Conservation (phyloP, 2,797 vertebrate genomes). For the Eulemur albifrons region DNA sequence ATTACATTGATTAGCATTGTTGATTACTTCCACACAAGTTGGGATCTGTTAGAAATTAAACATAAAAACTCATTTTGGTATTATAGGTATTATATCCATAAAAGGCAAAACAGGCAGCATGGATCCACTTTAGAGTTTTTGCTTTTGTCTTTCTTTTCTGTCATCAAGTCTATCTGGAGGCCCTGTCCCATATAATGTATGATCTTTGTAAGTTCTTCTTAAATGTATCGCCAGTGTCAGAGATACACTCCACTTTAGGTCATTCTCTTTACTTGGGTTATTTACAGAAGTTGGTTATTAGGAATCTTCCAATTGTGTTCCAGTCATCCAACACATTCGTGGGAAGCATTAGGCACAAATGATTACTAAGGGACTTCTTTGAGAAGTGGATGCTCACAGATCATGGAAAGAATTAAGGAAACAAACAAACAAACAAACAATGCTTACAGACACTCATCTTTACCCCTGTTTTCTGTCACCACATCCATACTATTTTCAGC, state of each 20-base stretch:
- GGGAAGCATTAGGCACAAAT: constrained; percentile 94
- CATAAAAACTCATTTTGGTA: constrained; percentile 64
- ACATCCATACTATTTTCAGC: constrained; percentile 73
- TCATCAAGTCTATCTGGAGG: constrained; percentile 78
- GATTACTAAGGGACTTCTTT: constrained; percentile 87
- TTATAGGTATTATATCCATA: constrained; percentile 70
- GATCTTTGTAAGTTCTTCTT: constrained; percentile 76
- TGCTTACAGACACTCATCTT: constrained; percentile 90
- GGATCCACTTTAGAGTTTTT: constrained; percentile 75
- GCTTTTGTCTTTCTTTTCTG: constrained; percentile 50
- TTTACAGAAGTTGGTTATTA: constrained; percentile 27
- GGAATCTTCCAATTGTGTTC: constrained; percentile 22
- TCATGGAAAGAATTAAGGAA: constrained; percentile 80
- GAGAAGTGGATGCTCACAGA: constrained; percentile 87
- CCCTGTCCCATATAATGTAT: constrained; percentile 62
- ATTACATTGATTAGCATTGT: constrained; percentile 63
- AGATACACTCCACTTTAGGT: constrained; percentile 50
- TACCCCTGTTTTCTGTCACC: constrained; percentile 81
- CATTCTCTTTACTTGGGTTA: constrained; percentile 44
- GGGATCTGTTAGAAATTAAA: constrained; percentile 69
- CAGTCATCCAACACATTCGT: constrained; percentile 71
- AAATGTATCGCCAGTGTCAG: constrained; percentile 54
- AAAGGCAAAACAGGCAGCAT: constrained; percentile 80
- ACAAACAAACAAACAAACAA: constrained; percentile 85
- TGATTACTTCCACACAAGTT: constrained; percentile 53